Evolutionary conservation across 1,140 invertebrate species (phyloP), one percentile per base, ranked within the genome.

Genomic region (Antheraea pernyi): DNA sequence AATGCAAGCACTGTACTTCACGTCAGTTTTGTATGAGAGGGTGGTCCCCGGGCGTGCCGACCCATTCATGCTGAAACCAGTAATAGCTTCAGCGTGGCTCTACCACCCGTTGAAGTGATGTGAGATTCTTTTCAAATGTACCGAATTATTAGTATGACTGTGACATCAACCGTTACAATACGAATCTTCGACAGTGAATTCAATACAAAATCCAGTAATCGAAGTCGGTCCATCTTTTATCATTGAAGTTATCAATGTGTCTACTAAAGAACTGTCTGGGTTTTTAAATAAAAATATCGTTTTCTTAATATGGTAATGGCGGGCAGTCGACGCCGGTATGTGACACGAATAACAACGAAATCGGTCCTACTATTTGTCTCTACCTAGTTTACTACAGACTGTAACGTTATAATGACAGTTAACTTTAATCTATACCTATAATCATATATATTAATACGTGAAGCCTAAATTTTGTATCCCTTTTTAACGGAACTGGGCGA

Each of bases 221-320:
- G 46, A 53, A 53, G 46, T 53, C 46, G 13, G 46, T n/a, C 46
- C 46, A 53, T 16, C 16, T 53, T 53, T 53, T 53, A 53, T 53
- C 46, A 2, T 53, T 53, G 10, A 16, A 53, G 46, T n/a, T 13
- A 53, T 53, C 46, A 53, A 6, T n/a, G 16, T 13, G 46, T 53
- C 46, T 53, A 16, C 46, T 53, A 53, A 53, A 53, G 46, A 53
- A 16, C 46, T 53, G 46, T 53, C 46, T 53, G 46, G 46, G 46
- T 53, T 53, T 53, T 53, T 16, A 53, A 53, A 53, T 53, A 53
- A 53, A 53, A 53, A 53, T 53, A 53, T 16, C 46, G 11, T 53
- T 53, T 53, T 53, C 46, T 53, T 53, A 53, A 53, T 53, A 53
- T 53, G 46, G 46, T 53, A 53, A 53, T 53, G 46, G 46, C 46